A percentile compares a stretch with the other conserved stretches of the same genome.
Conservation (phyloP, 2,888 invertebrate species). For the Micropterix aruncella region DNA sequence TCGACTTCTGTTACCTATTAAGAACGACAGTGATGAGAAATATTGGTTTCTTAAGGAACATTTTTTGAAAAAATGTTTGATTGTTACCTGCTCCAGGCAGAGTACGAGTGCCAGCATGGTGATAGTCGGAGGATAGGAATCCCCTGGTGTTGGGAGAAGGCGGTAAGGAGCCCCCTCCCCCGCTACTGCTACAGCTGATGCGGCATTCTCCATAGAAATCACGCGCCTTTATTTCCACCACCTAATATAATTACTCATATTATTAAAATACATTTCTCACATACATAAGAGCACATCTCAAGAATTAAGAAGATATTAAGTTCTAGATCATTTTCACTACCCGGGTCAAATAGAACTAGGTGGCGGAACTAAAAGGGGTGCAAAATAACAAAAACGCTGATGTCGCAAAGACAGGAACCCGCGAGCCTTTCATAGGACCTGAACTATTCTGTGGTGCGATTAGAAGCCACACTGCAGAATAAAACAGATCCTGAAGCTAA, state of each 20-base stretch:
- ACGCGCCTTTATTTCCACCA: conserved; percentile 10
- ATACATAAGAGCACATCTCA: no score
- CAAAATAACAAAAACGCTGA: no score
- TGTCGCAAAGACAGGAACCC: no score
- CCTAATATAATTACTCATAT: conserved; percentile 8
- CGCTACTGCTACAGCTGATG: conserved; percentile 7
- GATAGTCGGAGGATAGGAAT: conserved; percentile 1
- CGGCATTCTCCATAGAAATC: conserved; percentile 11
- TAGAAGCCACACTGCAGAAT: no score
- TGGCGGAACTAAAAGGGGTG: no score
- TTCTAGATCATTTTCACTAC: no score
- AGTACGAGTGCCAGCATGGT: conserved; percentile 17
- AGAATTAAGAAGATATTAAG: no score
- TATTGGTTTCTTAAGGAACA: background rate
- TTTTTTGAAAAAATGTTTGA: background rate
- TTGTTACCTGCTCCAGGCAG: conserved; percentile 15
- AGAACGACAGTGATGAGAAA: background rate
- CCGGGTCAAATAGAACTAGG: no score
- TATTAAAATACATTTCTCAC: no score
- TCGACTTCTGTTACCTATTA: conserved; percentile 1
- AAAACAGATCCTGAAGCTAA: no score
- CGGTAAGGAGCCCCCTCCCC: conserved; percentile 29
- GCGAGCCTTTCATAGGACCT: no score
- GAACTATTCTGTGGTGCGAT: no score
- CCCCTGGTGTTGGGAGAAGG: conserved; percentile 43